Conservation (phyloP, 2,113 vertebrate species). For the Microtus montanus region DNA sequence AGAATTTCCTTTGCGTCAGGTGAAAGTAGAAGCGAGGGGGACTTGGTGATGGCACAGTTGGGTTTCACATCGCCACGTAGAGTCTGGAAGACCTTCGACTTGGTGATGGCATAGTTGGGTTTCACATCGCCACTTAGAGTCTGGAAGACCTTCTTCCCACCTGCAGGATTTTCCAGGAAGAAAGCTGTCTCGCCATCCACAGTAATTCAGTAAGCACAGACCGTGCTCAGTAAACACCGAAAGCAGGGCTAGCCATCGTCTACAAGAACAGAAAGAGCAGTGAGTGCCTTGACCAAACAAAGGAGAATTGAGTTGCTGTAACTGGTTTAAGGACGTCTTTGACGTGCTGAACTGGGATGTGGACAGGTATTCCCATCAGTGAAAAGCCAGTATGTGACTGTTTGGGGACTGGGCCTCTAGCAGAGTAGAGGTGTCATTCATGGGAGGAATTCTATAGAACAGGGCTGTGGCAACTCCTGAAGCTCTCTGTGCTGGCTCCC, state of each 20-base stretch:
- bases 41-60: not conserved
- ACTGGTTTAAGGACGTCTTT: not conserved
- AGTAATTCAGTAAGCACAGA: not conserved
- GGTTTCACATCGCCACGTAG: not conserved
- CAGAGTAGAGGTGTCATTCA: not conserved
- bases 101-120: not conserved
- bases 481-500: not conserved
- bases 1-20: not conserved
- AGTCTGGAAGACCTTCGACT: not conserved
- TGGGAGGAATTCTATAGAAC: not conserved
- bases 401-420: not conserved
- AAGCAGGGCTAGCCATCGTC: not conserved
- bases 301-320: not conserved
- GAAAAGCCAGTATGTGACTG: slow-evolving; percentile 54
- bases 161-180: not conserved
- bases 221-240: not conserved
- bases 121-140: not conserved
- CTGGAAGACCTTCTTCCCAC: not conserved
- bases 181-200: not conserved
- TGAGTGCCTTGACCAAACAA: not conserved
- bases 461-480: not conserved
- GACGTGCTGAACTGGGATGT: slow-evolving; percentile 1
- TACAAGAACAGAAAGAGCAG: not conserved
- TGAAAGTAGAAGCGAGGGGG: not conserved
- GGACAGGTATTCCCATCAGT: not conserved